Conservation (phyloP, 2,113 vertebrate genomes). For the Otolemur garnettii region DNA sequence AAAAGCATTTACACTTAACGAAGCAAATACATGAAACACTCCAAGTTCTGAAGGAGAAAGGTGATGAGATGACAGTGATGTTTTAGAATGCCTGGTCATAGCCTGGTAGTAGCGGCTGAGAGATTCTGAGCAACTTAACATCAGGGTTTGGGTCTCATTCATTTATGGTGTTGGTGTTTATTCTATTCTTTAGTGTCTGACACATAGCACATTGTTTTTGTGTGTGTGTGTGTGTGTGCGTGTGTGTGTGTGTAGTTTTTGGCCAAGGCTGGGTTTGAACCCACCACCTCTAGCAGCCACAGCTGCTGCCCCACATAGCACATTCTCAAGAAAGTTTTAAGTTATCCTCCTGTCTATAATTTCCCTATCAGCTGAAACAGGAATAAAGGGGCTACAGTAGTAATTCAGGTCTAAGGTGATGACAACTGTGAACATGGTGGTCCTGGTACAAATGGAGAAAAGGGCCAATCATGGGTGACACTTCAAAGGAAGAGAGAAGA, state of each 20-base stretch:
- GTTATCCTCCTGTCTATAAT: not conserved
- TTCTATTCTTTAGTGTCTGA: not conserved
- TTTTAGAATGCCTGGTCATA: not conserved
- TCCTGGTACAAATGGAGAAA: not conserved
- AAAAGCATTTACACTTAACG: not conserved
- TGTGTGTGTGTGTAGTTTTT: too few relatives aligned
- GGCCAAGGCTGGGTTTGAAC: too few relatives aligned
- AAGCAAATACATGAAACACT: not conserved
- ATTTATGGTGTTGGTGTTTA: not conserved
- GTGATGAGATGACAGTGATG: not conserved
- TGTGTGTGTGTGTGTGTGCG: too few relatives aligned
- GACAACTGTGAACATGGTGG: not conserved
- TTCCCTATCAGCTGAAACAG: not conserved
- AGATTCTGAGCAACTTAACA: not conserved
- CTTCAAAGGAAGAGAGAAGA: slow-evolving; percentile 27
- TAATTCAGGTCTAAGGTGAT: not conserved
- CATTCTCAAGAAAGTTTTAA: slow-evolving; percentile 2
- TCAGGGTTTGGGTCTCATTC: not conserved
- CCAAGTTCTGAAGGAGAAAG: not conserved
- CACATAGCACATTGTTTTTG: not conserved
- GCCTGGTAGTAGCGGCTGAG: not conserved
- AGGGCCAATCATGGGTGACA: not conserved
- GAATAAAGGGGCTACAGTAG: not conserved
- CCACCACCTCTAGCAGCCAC: too few relatives aligned
- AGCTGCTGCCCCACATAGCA: not conserved